Evolutionary conservation across 1,140 invertebrate genomes (phyloP).

Genomic region (Drosophila leontia): DNA sequence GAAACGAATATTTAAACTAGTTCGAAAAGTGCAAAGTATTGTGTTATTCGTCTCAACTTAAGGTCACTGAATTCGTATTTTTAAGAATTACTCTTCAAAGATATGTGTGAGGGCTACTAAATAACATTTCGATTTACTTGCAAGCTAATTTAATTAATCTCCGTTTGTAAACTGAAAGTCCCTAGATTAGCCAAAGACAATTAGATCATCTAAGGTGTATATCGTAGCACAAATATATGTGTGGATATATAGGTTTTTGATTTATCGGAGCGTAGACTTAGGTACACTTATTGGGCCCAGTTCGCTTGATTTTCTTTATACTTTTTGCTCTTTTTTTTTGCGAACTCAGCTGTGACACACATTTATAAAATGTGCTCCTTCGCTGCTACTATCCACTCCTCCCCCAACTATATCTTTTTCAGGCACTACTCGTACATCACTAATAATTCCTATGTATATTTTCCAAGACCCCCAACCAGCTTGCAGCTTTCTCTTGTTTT

Average conservation of each 20-base stretch:
- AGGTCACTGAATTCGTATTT: slow-evolving; percentile 16
- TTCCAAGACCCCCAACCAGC: slow-evolving; percentile 43
- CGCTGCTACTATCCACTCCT: slow-evolving; percentile 14
- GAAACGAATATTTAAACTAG: slow-evolving; percentile 16
- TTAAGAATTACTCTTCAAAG: slow-evolving; percentile 49
- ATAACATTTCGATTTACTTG: slow-evolving; percentile 37
- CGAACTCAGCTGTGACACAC: slow-evolving; percentile 52
- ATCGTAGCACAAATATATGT: slow-evolving; percentile 46
- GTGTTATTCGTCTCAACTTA: slow-evolving; percentile 14
- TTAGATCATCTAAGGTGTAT: slow-evolving; percentile 38
- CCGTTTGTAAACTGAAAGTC: slow-evolving; percentile 60
- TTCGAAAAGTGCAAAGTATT: slow-evolving; percentile 5
- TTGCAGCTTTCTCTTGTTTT: slow-evolving; percentile 18
- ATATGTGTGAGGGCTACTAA: slow-evolving; percentile 57
- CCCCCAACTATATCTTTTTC: slow-evolving; percentile 31
- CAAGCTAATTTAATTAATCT: slow-evolving; percentile 30
- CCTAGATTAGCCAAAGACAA: slow-evolving; percentile 49
- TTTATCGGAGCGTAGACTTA: slow-evolving; percentile 30
- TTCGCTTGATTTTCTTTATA: slow-evolving; percentile 1
- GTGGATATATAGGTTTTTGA: slow-evolving; percentile 40
- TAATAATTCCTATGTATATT: slow-evolving; percentile 37
- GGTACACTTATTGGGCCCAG: slow-evolving; percentile 46
- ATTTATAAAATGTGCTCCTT: slow-evolving; percentile 76
- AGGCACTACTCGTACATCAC: slow-evolving; percentile 77
- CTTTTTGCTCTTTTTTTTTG: background rate